phyloP scores from a whole-genome alignment of 1,140 invertebrate species.

The Drosophila santomea region DNA sequence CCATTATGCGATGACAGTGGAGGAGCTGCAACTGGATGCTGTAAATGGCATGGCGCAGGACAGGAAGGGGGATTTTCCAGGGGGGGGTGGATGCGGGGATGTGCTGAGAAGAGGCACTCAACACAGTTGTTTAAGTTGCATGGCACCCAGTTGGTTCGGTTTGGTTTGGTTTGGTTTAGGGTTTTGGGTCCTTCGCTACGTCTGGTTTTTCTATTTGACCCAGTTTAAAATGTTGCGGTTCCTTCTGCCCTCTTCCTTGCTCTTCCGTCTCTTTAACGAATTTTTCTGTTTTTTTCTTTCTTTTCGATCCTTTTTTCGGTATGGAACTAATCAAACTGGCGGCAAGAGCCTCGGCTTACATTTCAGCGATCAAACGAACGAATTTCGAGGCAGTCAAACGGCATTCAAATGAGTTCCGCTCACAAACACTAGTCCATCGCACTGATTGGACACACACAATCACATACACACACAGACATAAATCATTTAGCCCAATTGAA shows the following conservation, averaged over 20 bases:
- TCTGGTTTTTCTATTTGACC: slow-evolving; percentile 36
- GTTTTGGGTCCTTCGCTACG: neutral
- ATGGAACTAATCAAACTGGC: slow-evolving; percentile 40
- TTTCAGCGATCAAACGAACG: slow-evolving; percentile 64
- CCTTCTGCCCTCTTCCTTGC: slow-evolving; percentile 20
- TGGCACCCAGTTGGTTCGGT: slow-evolving; percentile 13
- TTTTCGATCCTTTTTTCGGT: neutral
- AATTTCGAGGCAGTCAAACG: slow-evolving; percentile 67
- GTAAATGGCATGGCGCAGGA: slow-evolving; percentile 15
- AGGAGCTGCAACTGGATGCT: slow-evolving; percentile 23
- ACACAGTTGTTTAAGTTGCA: slow-evolving; percentile 49
- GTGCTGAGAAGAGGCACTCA: slow-evolving; percentile 15
- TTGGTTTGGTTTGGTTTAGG: slow-evolving; percentile 14
- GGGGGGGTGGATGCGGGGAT: neutral
- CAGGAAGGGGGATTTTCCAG: too few relatives aligned
- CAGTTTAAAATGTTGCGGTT: slow-evolving; percentile 52
- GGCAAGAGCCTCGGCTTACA: slow-evolving; percentile 30
- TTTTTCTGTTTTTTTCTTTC: neutral
- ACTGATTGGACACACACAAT: slow-evolving; percentile 57
- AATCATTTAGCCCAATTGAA: slow-evolving; percentile 82
- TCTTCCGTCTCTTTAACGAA: neutral
- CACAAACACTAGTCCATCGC: slow-evolving; percentile 52
- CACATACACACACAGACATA: slow-evolving; percentile 34
- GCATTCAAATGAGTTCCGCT: slow-evolving; percentile 79
- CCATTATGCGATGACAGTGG: slow-evolving; percentile 33